Percentiles rank a stretch among this genome's conserved stretches.
phyloP scores from a whole-genome alignment of 2,888 invertebrate genomes.

The Schizotus pectinicornis region DNA sequence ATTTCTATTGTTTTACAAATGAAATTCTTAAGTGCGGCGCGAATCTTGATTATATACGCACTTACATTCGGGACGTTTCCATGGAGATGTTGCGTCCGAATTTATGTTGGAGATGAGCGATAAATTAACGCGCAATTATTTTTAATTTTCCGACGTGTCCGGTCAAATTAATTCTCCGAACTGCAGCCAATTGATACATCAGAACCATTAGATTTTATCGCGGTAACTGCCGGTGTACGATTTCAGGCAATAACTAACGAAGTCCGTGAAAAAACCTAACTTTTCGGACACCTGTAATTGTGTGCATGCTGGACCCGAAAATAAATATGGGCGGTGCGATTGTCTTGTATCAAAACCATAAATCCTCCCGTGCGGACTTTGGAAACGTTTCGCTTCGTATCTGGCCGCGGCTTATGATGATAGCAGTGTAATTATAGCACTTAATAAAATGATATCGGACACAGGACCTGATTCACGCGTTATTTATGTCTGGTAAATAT shows the following conservation, averaged over 20 bases:
- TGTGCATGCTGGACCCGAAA: constrained; percentile 8
- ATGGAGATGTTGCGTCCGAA: not conserved
- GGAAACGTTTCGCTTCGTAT: constrained; percentile 10
- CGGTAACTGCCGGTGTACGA: constrained; percentile 27
- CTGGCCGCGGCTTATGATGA: not conserved
- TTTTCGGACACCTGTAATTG: constrained; percentile 15
- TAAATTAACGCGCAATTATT: no score
- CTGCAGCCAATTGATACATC: constrained; percentile 26
- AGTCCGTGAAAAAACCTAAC: not conserved
- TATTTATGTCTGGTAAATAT: constrained; percentile 21
- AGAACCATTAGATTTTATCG: constrained; percentile 26
- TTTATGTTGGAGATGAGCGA: no score
- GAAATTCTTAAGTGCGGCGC: constrained; percentile 16
- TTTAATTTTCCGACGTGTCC: not conserved
- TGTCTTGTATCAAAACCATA: constrained; percentile 17
- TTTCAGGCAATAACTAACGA: constrained; percentile 30
- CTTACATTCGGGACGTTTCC: not conserved
- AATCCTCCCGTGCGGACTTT: not conserved
- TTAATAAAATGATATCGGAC: constrained; percentile 21
- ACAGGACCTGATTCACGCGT: constrained; percentile 6
- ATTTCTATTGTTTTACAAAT: constrained; percentile 23
- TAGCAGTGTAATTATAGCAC: constrained; percentile 23
- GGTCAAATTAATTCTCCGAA: constrained; percentile 6
- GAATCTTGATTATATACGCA: constrained; percentile 12
- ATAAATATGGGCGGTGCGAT: constrained; percentile 21